Conservation (phyloP, 1,140 invertebrate genomes). For the Drosophila nigromelanica region DNA sequence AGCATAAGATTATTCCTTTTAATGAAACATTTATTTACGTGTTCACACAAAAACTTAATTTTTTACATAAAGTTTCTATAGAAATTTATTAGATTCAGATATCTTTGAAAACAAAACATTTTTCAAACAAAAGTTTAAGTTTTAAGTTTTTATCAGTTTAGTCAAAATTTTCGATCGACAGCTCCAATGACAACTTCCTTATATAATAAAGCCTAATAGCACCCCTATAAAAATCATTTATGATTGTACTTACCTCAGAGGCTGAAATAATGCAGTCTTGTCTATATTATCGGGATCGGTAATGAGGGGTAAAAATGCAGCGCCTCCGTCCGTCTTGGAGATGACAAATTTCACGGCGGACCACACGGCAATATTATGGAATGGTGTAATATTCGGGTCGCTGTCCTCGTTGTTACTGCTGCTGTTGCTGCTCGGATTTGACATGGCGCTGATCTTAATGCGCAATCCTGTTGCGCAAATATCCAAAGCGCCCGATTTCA, state of each 20-base stretch:
- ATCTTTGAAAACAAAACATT: too few species aligned
- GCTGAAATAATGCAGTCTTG: slow-evolving; percentile 88
- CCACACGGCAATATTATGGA: slow-evolving; percentile 95
- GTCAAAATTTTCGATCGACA: too few species aligned
- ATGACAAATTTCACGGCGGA: slow-evolving; percentile 92
- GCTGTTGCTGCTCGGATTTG: slow-evolving; percentile 23
- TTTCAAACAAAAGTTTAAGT: too few species aligned
- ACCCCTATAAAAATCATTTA: too few species aligned
- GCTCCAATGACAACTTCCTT: too few species aligned
- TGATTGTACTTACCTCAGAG: slow-evolving; percentile 60
- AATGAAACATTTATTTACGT: too few species aligned
- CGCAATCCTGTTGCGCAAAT: slow-evolving; percentile 89
- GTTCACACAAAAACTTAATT: too few species aligned
- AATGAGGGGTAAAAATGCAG: slow-evolving; percentile 93
- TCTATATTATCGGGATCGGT: slow-evolving; percentile 92
- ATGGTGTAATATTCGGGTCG: slow-evolving; percentile 88
- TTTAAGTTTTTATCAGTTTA: too few species aligned
- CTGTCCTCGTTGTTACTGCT: slow-evolving; percentile 19
- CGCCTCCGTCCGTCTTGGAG: slow-evolving; percentile 85
- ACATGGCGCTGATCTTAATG: slow-evolving; percentile 80
- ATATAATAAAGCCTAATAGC: too few species aligned
- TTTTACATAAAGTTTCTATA: too few species aligned
- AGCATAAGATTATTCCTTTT: too few species aligned
- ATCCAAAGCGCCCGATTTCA: slow-evolving; percentile 86
- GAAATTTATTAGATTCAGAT: too few species aligned